Evolutionary conservation across 2,888 invertebrate species (phyloP), one percentile per base, ranked within the genome.

Genomic region (Pachydiplax longipennis): DNA sequence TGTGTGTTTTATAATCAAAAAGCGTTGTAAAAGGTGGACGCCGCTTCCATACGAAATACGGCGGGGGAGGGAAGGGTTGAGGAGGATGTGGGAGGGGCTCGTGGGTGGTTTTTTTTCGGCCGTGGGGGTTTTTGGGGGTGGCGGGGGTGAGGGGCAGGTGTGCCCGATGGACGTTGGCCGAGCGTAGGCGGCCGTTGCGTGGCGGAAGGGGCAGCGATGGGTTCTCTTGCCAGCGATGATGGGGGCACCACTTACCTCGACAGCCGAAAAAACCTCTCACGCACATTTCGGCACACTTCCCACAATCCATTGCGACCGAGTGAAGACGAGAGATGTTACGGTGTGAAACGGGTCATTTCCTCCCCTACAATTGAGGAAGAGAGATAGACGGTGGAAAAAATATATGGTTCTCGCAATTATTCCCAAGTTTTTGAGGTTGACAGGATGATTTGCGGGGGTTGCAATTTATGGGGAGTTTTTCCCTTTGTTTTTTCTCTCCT

Each of bases 211-310:
- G 6, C 44, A 44, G 10, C 44, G 44, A 10, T 44, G 44, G 90
- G 91, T 61, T 91, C 48, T 91, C 90, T 37, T 37, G 6, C 10
- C 10, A 44, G 6, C 44, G 44, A 10, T 44, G 44, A 40, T n/a
- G 65, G 25, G 65, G 25, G 65, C 40, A 80, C 90, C 91, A 91
- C 87, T 87, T 82, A 90, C 82, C 91, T 82, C 91, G 91, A 81
- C 81, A 13, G 90, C 40, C 91, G 81, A 18, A 53, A 25, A 13
- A 25, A 73, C 31, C 31, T 31, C 83, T 81, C 90, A 44, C 73
- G 80, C 81, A 65, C 40, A 22, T 80, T 81, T 90, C 81, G n/a
- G 91, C 82, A 90, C 91, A 90, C 83, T 65, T 81, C 73, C 91
- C 90, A 18, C 90, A 58, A 80, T 90, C 91, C 58, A 91, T 90